A percentile compares a stretch with the other conserved stretches of the same genome.
Evolutionary conservation across 2,888 invertebrate species (phyloP).

Genomic region (Nephrotoma appendiculata): DNA sequence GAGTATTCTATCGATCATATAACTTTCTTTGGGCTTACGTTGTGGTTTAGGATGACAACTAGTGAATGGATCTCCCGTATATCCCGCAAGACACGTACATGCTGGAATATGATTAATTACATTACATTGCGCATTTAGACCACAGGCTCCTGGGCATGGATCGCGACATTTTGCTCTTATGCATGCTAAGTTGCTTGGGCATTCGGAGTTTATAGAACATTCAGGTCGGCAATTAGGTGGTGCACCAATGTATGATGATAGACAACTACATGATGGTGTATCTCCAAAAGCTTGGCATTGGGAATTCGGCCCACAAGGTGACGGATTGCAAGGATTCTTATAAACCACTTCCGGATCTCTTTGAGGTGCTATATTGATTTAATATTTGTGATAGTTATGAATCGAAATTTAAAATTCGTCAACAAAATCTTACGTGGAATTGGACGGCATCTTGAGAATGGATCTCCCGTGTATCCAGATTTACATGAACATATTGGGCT

Average conservation of each 20-base stretch:
- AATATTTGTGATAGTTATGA: conserved; percentile 7
- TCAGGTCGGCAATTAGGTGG: conserved; percentile 55
- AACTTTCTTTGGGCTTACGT: conserved; percentile 9
- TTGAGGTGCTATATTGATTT: conserved; percentile 37
- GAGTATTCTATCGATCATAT: neutral
- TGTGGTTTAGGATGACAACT: conserved; percentile 45
- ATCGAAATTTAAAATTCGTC: neutral
- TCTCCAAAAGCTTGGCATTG: conserved; percentile 40
- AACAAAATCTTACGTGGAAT: conserved; percentile 32
- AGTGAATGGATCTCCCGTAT: conserved; percentile 63
- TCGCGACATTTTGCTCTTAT: conserved; percentile 48
- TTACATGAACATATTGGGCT: conserved; percentile 55
- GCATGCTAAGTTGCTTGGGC: conserved; percentile 47
- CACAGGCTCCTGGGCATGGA: conserved; percentile 56
- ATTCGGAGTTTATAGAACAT: conserved; percentile 51
- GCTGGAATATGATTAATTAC: conserved; percentile 58
- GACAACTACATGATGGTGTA: conserved; percentile 45
- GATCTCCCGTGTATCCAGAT: conserved; percentile 47
- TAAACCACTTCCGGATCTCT: conserved; percentile 17
- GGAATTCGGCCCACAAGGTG: conserved; percentile 51
- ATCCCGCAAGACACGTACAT: conserved; percentile 59
- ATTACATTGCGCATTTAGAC: conserved; percentile 39
- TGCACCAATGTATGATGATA: conserved; percentile 43
- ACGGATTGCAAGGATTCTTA: conserved; percentile 47
- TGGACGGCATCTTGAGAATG: conserved; percentile 51